A percentile compares a stretch with the other conserved stretches of the same genome.
phyloP scores from a whole-genome alignment of 2,113 vertebrate species.

The Steatornis caripensis region DNA sequence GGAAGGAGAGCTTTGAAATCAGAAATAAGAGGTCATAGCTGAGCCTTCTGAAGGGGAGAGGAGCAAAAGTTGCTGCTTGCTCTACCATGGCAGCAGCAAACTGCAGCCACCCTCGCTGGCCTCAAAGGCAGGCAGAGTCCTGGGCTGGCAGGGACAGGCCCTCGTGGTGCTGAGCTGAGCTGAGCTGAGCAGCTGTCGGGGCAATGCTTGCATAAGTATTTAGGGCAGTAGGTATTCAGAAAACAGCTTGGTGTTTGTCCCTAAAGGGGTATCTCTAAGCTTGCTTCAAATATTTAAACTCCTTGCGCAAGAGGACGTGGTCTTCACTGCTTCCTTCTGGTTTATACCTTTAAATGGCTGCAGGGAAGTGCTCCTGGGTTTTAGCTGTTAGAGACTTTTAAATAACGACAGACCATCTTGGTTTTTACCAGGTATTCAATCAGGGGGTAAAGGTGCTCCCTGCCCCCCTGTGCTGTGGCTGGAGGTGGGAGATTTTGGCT shows the following conservation, averaged over 20 bases:
- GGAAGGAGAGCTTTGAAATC: not conserved
- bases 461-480: not conserved
- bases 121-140: not conserved
- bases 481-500: not conserved
- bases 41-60: not conserved
- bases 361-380: not conserved
- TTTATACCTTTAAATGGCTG: not conserved
- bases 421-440: not conserved
- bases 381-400: not conserved
- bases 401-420: not conserved
- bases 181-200: not conserved
- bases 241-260: not conserved
- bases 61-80: not conserved
- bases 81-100: not conserved
- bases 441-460: not conserved
- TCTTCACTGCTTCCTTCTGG: not conserved
- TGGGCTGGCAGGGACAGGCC: not conserved
- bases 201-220: not conserved
- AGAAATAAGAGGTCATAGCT: not conserved
- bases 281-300: too few species aligned
- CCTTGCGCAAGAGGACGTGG: not conserved
- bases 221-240: not conserved
- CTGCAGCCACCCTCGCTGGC: not conserved
- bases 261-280: not conserved
- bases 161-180: accelerated